Evolutionary conservation across 2,888 invertebrate genomes (phyloP).

Genomic region (Lasioglossum leucozonium): DNA sequence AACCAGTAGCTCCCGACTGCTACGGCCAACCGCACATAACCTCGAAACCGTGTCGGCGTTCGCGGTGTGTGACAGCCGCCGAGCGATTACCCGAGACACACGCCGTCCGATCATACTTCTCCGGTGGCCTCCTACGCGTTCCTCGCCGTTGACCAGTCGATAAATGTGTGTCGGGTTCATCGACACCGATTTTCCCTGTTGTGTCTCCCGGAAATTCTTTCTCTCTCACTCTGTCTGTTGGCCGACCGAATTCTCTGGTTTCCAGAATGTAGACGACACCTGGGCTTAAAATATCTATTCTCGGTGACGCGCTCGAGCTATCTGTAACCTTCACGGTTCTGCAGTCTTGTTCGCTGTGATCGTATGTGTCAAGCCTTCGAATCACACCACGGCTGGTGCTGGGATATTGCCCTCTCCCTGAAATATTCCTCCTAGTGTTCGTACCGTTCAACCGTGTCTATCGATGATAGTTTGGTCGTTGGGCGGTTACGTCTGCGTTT

Average conservation of each 20-base stretch:
- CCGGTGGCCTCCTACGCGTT: neutral
- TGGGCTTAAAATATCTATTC: slow-evolving; percentile 7
- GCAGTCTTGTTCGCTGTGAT: neutral
- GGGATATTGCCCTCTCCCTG: neutral
- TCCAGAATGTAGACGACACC: neutral
- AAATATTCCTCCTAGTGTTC: neutral
- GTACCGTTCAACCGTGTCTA: neutral
- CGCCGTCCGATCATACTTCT: neutral
- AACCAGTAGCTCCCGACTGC: slow-evolving; percentile 13
- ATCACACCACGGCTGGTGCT: neutral
- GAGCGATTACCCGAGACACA: too few species aligned
- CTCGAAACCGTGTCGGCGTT: slow-evolving; percentile 50
- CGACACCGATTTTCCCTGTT: slow-evolving; percentile 7
- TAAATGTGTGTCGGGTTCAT: slow-evolving; percentile 1
- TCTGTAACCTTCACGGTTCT: neutral
- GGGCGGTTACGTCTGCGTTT: neutral
- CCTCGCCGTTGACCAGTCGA: neutral
- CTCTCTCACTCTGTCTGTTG: neutral
- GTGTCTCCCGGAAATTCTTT: neutral
- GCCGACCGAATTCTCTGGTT: neutral
- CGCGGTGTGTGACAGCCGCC: too few species aligned
- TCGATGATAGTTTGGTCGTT: neutral
- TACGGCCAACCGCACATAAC: slow-evolving; percentile 44
- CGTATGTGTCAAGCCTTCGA: neutral
- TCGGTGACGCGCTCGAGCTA: neutral